phyloP scores from a whole-genome alignment of 2,888 invertebrate genomes.

The Gonocerus acuteangulatus region DNA sequence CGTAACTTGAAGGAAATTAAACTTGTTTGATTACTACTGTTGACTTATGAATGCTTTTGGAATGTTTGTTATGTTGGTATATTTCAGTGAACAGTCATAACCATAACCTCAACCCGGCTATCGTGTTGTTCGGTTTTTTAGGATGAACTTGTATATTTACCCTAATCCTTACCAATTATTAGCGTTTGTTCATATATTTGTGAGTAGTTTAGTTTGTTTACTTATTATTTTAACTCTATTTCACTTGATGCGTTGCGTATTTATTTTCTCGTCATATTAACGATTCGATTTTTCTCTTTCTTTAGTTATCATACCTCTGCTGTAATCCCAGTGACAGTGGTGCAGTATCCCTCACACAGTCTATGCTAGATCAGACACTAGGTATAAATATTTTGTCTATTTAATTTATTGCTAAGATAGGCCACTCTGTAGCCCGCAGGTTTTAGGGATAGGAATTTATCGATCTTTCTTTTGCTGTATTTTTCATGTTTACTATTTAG shows the following conservation, averaged over 20 bases:
- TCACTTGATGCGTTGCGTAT: constrained; percentile 17
- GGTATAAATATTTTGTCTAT: constrained; percentile 58
- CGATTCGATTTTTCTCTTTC: constrained; percentile 35
- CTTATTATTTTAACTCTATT: neutral
- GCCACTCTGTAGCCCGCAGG: too few species aligned
- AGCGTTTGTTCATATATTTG: constrained; percentile 11
- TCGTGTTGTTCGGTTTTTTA: constrained; percentile 1
- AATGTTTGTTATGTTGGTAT: constrained; percentile 7
- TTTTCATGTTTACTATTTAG: too few species aligned
- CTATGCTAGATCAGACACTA: constrained; percentile 76
- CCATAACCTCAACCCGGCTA: constrained; percentile 19
- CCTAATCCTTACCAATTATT: constrained; percentile 5
- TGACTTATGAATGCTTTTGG: too few species aligned
- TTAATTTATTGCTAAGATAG: constrained; percentile 2
- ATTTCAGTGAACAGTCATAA: constrained; percentile 1
- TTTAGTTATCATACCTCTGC: constrained; percentile 51
- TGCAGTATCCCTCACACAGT: constrained; percentile 69
- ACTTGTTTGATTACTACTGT: too few species aligned
- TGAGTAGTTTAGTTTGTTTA: constrained; percentile 1
- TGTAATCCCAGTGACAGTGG: constrained; percentile 73
- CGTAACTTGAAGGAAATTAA: too few species aligned
- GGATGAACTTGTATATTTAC: constrained; percentile 17
- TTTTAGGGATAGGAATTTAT: too few species aligned
- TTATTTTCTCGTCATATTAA: too few species aligned
- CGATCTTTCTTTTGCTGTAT: too few species aligned